Evolutionary conservation across 2,113 vertebrate species (phyloP).

Genomic region (Trematomus loennbergii): DNA sequence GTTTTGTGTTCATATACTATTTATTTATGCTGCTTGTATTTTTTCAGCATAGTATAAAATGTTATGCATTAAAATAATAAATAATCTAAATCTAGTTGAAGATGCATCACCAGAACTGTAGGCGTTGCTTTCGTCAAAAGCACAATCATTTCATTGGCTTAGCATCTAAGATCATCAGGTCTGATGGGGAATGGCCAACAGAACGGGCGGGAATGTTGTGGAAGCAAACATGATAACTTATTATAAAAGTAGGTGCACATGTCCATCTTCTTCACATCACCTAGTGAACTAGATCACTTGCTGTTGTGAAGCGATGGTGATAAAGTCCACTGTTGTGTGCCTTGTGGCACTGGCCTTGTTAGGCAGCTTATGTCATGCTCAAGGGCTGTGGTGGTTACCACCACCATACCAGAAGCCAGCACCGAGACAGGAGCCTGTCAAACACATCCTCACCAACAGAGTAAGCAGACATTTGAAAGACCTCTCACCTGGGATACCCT

Average conservation of each 20-base stretch:
- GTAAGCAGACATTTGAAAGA: conserved; percentile 56
- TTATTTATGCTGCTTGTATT: neutral
- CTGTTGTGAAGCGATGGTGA: conserved; percentile 66
- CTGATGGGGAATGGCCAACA: conserved; percentile 20
- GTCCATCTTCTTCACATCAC: conserved; percentile 53
- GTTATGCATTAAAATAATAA: neutral
- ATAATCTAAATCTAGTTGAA: neutral
- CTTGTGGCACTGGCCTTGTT: conserved; percentile 67
- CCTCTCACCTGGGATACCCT: conserved; percentile 72
- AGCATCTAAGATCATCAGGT: neutral
- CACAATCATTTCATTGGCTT: conserved; percentile 22
- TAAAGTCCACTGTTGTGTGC: conserved; percentile 63
- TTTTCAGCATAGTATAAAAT: neutral
- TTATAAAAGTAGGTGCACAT: conserved; percentile 70
- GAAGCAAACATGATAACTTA: conserved; percentile 44
- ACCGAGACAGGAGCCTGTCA: neutral
- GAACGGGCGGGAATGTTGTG: conserved; percentile 44
- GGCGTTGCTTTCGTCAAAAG: neutral
- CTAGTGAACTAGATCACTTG: conserved; percentile 57
- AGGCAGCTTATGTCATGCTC: conserved; percentile 61
- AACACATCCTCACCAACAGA: conserved; percentile 28
- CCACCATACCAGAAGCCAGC: neutral
- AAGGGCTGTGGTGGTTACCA: neutral
- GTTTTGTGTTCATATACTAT: conserved; percentile 7
- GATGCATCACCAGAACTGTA: neutral